Conservation (phyloP, 2,888 invertebrate species). For the Prenolepis imparis region DNA sequence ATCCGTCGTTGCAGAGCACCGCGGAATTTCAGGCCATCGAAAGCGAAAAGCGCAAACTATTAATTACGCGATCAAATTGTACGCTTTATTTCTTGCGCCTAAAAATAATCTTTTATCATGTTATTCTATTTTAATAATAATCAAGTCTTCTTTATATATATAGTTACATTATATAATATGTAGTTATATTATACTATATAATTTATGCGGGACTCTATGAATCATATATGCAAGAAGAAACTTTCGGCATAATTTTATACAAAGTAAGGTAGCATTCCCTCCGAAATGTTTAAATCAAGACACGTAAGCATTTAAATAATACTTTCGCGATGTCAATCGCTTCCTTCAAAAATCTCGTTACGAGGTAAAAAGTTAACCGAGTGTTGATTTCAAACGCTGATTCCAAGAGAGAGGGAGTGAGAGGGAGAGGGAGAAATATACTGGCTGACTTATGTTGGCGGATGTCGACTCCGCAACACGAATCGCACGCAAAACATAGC, state of each 20-base stretch:
- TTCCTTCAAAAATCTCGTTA: neutral
- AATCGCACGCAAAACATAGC: conserved; percentile 36
- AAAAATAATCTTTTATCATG: conserved; percentile 26
- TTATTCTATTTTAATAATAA: conserved; percentile 6
- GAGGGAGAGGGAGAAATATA: neutral
- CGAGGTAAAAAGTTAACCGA: neutral
- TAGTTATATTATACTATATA: neutral
- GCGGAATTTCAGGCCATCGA: conserved; percentile 26
- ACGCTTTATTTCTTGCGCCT: neutral
- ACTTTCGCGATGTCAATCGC: too few species aligned
- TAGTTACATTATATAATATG: too few species aligned
- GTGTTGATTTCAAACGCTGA: neutral
- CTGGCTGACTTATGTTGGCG: neutral
- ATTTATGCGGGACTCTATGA: neutral
- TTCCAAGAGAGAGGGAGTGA: neutral
- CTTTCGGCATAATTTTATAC: conserved; percentile 2
- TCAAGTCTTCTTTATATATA: conserved; percentile 10
- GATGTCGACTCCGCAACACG: neutral
- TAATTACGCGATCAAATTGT: neutral
- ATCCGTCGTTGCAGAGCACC: conserved; percentile 1
- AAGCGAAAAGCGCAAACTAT: neutral
- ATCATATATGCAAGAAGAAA: conserved; percentile 10
- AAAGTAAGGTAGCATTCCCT: neutral
- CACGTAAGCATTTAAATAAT: neutral
- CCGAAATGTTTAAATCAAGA: neutral